Base-by-base conservation (phyloP, 2,113 vertebrate genomes). In the Odontophorus gujanensis region DNA sequence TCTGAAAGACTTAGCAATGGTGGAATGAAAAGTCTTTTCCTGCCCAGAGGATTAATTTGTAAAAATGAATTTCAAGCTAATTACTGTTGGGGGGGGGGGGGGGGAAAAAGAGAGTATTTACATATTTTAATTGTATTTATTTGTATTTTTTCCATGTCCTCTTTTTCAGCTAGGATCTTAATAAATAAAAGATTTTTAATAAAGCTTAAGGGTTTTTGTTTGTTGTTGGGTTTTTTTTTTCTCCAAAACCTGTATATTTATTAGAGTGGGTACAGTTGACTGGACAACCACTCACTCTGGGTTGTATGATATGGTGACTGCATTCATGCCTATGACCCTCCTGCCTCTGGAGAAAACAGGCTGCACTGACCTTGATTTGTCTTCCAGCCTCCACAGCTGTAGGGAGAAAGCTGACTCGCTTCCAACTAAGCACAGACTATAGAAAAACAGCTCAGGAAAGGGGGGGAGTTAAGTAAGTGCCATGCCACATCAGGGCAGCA, bases 1-100 rank as follows among this genome's bases (percentile, higher is more conserved):
- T 1, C 98, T 99, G 62, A 99, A 98, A 94, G 98, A 99, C 63
- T 95, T 99, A 90, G 99, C 99, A 17, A 98, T 99, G 92, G 97
- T 99, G 87, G 98, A 99, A 94, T 99, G 85, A 98, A 48, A 58
- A 61, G 24, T 13, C 13, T 75, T 85, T 61, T 77, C 28, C 34
- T 69, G 74, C 34, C 55, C 55, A 4, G 11, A 90, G 16, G 25
- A 51, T 42, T 90, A 59, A 75, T 86, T 90, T 81, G 71, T 91
- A 65, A 47, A 57, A 84, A 81, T 55, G 42, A 91, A 85, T 22
- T 63, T 32, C 51, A 30, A 57, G 30, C 17, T 78, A 42, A 47
- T 55, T 53, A 62, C 32, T 71, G 45, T 26, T 85, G 21, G 55
- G 32, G 40, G 11, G 40, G 15, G 6, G 8, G 5, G 16, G 26